Evolutionary conservation across 1,140 invertebrate species (phyloP).

Genomic region (Cydia pomonella): DNA sequence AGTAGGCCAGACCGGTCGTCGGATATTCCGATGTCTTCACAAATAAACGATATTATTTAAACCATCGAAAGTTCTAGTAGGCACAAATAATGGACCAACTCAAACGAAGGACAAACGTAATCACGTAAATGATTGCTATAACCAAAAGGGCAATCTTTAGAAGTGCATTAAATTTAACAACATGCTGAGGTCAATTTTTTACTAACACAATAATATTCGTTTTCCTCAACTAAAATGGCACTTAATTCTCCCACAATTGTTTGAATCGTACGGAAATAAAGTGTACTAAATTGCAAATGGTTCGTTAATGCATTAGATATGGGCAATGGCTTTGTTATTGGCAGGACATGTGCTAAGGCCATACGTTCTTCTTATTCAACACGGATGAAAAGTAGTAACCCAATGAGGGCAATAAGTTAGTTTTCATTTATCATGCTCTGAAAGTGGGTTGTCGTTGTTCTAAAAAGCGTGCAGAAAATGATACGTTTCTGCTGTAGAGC

Average conservation of each 20-base stretch:
- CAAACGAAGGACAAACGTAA: constrained; percentile 11
- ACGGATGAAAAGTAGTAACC: not conserved
- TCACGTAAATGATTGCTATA: not conserved
- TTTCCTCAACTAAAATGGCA: constrained; percentile 30
- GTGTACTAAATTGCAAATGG: constrained; percentile 27
- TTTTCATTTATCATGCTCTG: too few species aligned
- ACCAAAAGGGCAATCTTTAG: constrained; percentile 26
- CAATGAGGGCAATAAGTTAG: not conserved
- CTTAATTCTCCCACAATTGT: constrained; percentile 32
- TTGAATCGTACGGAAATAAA: constrained; percentile 28
- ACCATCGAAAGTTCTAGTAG: not conserved
- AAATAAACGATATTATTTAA: too few species aligned
- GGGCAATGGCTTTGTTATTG: not conserved
- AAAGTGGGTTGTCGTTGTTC: too few species aligned
- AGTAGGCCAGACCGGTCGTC: too few species aligned
- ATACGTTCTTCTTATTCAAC: not conserved
- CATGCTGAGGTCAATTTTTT: constrained; percentile 8
- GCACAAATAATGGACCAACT: not conserved
- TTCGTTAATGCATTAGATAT: constrained; percentile 26
- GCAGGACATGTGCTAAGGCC: not conserved
- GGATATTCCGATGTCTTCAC: too few species aligned
- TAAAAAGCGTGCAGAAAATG: too few species aligned
- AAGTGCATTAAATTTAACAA: constrained; percentile 29
- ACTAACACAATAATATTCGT: constrained; percentile 31
- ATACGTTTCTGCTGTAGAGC: too few species aligned